These are phyloP conservation scores for Chiridota heheva DNA, from an alignment of 35 echinoderm and acorn worm species.

Conservation along the genomic window DNA sequence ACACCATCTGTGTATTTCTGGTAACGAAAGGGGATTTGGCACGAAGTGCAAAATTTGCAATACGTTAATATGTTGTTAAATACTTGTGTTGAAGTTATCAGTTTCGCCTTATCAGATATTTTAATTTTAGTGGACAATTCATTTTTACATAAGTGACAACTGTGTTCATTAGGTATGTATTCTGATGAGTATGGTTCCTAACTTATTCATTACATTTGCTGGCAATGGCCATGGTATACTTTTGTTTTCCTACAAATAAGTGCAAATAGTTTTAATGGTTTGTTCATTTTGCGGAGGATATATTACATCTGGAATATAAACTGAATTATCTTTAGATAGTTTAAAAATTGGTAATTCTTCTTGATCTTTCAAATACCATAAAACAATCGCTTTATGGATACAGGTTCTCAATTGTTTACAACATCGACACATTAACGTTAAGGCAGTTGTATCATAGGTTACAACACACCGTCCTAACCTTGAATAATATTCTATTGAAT, in stretches of 20 bases:
- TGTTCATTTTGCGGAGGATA: background rate
- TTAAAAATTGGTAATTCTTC: background rate
- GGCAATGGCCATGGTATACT: background rate
- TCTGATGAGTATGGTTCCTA: background rate
- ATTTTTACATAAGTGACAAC: background rate
- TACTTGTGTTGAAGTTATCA: background rate
- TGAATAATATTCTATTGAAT: conserved; percentile 10
- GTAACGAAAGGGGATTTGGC: conserved; percentile 12
- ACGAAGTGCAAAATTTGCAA: conserved; percentile 11
- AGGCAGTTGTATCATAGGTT: background rate
- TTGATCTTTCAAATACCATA: conserved; percentile 2
- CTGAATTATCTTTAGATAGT: background rate
- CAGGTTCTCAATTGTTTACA: conserved; percentile 17
- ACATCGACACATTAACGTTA: background rate
- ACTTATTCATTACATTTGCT: background rate
- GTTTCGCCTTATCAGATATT: conserved; percentile 23
- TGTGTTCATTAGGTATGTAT: background rate
- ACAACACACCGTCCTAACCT: conserved; percentile 24
- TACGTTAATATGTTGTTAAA: background rate
- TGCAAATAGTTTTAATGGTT: background rate
- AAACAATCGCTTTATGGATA: background rate
- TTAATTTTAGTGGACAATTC: background rate
- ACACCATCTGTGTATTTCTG: conserved; percentile 17
- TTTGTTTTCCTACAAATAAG: background rate
- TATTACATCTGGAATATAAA: background rate